These are phyloP conservation scores for Palaemon carinicauda DNA, from an alignment of 1,140 invertebrate genomes.

Conservation along the genomic window DNA sequence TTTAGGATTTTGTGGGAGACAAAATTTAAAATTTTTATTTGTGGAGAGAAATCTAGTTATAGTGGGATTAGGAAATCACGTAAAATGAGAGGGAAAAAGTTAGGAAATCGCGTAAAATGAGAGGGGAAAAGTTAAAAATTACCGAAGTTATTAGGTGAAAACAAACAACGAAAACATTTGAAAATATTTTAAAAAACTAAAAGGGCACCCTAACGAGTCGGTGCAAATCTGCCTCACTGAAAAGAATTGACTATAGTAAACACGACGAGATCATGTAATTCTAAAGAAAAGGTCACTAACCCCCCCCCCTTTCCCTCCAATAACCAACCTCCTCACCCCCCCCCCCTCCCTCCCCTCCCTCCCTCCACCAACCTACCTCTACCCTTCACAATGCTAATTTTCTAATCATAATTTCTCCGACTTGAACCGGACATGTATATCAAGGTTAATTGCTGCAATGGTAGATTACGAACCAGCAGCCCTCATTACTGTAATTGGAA, in stretches of 20 bases:
- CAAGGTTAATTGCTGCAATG: neutral
- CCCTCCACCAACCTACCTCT: neutral
- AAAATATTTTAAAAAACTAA: no score
- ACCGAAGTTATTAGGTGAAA: neutral
- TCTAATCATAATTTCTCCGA: neutral
- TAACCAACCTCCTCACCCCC: neutral
- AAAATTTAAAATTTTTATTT: neutral
- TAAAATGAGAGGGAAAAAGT: neutral
- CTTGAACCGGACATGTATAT: neutral
- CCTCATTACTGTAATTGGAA: no score
- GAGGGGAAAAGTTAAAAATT: neutral
- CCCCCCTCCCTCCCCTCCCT: neutral
- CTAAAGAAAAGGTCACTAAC: no score
- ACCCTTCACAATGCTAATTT: neutral
- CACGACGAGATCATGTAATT: no score
- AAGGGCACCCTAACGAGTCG: no score
- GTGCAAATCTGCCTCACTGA: no score
- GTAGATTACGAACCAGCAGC: no score
- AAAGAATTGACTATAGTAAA: no score
- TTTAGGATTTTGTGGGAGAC: neutral
- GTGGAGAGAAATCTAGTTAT: neutral
- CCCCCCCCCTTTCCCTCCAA: neutral
- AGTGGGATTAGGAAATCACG: neutral
- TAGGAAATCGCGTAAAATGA: neutral
- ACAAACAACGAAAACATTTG: neutral